These are phyloP conservation scores for Drosophila paulistorum DNA, from an alignment of 1,140 invertebrate genomes.

Conservation along the genomic window DNA sequence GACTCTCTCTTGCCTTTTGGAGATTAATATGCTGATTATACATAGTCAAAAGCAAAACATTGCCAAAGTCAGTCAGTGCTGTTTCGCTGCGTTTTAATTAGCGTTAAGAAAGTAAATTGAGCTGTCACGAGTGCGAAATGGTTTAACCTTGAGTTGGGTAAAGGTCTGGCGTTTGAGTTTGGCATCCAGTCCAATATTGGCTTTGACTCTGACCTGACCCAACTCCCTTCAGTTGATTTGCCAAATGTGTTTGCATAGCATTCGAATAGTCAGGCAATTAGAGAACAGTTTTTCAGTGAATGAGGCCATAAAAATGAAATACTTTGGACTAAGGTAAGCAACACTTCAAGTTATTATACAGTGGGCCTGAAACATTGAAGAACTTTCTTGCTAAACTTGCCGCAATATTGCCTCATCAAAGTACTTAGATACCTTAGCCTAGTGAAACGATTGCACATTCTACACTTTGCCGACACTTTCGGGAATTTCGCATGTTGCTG, in stretches of 20 bases:
- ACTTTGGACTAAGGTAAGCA: constrained; percentile 9
- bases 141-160: constrained; percentile 48
- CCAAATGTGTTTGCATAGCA: constrained; percentile 42
- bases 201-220: neutral
- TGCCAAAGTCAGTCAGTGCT: constrained; percentile 2
- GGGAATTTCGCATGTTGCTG: too few relatives aligned
- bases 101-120: constrained; percentile 52
- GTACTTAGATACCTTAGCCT: too few relatives aligned
- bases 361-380: constrained; percentile 18
- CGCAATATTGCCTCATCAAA: too few relatives aligned
- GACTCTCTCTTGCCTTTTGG: constrained; percentile 21
- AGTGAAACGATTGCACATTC: too few relatives aligned
- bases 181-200: neutral
- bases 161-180: constrained; percentile 14
- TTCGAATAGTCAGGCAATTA: constrained; percentile 56
- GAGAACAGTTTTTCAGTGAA: constrained; percentile 34
- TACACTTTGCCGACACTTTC: too few relatives aligned
- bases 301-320: constrained; percentile 40
- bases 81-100: constrained; percentile 48
- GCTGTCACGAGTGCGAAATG: constrained; percentile 66
- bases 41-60: constrained; percentile 38
- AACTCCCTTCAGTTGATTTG: constrained; percentile 39
- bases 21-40: constrained; percentile 76
- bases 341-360: constrained; percentile 19
- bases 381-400: too few relatives aligned